Percentiles rank a stretch among this genome's conserved stretches.
These are phyloP conservation scores for Holotrichia oblita DNA, from an alignment of 1,140 invertebrate species.

Conservation along the genomic window DNA sequence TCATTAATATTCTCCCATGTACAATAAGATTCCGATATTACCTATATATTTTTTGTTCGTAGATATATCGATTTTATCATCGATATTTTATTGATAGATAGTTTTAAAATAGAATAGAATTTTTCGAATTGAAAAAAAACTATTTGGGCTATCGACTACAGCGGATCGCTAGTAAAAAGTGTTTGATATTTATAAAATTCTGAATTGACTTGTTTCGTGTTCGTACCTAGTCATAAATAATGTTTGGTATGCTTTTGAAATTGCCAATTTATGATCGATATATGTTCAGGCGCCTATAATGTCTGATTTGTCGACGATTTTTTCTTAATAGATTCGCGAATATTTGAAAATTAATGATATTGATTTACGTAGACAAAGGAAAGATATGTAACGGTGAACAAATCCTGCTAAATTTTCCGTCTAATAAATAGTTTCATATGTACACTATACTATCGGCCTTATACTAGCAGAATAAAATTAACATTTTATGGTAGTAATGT, in stretches of 20 bases:
- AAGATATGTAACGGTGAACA: too few relatives aligned
- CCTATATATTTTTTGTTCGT: background rate
- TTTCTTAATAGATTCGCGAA: background rate
- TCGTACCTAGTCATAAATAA: constrained; percentile 1
- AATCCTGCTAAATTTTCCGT: too few relatives aligned
- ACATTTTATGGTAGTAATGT: too few relatives aligned
- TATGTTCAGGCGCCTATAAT: background rate
- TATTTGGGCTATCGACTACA: background rate
- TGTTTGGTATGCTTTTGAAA: constrained; percentile 20
- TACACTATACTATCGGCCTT: too few relatives aligned
- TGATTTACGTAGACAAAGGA: background rate
- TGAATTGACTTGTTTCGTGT: constrained; percentile 12
- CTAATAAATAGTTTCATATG: too few relatives aligned
- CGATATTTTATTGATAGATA: constrained; percentile 14
- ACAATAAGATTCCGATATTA: background rate
- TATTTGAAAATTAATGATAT: background rate
- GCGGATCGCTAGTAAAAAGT: background rate
- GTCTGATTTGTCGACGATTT: background rate
- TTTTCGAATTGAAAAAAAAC: background rate
- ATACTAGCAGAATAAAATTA: too few relatives aligned
- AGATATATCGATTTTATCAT: background rate
- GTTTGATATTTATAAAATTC: constrained; percentile 2
- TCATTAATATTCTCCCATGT: background rate
- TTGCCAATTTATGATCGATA: constrained; percentile 17
- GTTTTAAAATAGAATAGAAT: background rate